These are phyloP conservation scores for Stomorhina lunata DNA, from an alignment of 2,888 invertebrate species.

Conservation along the genomic window DNA sequence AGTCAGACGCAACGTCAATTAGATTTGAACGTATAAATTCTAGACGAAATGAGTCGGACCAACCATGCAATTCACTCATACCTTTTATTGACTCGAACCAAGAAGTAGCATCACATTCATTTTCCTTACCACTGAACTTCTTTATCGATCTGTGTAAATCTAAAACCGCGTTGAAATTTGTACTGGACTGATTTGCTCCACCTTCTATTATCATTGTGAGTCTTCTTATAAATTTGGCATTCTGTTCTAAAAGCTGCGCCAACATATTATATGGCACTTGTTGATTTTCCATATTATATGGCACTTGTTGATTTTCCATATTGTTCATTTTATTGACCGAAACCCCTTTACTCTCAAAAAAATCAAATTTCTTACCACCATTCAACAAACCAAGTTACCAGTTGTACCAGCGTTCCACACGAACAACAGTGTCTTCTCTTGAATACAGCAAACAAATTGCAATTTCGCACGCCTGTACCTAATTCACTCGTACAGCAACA, in stretches of 20 bases:
- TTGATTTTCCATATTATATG: not conserved
- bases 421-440: not conserved
- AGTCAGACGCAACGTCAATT: not conserved
- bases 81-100: not conserved
- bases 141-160: not conserved
- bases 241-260: not conserved
- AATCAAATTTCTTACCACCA: not conserved
- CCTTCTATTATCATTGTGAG: not conserved
- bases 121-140: not conserved
- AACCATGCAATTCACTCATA: constrained; percentile 7
- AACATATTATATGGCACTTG: not conserved
- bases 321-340: not conserved
- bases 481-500: not conserved
- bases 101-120: not conserved
- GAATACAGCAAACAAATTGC: not conserved
- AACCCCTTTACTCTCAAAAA: not conserved
- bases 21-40: not conserved
- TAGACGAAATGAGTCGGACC: constrained; percentile 11
- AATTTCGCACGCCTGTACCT: not conserved
- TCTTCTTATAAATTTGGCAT: not conserved
- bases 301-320: not conserved
- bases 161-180: not conserved
- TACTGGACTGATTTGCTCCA: not conserved
- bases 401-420: not conserved
- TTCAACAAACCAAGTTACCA: too few species aligned